Evolutionary conservation across 2,113 vertebrate species (phyloP), one percentile per base, ranked within the genome.

Genomic region (Dasypus novemcinctus): DNA sequence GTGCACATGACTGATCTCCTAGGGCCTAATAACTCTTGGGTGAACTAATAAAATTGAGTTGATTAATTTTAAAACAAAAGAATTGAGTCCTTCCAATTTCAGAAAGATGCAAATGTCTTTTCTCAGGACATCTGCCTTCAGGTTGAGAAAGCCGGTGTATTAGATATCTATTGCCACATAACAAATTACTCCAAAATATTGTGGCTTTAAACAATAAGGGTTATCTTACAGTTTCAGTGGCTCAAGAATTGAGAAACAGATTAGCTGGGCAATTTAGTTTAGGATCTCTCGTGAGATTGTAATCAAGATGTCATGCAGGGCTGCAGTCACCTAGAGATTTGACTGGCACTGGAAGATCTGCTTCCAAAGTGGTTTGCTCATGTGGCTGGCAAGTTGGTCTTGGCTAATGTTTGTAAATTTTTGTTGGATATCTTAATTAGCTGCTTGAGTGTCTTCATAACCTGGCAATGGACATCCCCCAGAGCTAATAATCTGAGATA

Each of bases 1-100:
- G 21, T 76, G 59, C 78, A 9, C 52, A 52, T 66, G 69, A 79
- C 10, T 54, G 72, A 80, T n/a, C 36, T 72, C 33, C 61, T 91
- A 86, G 74, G 75, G 14, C 79, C 31, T 80, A 18, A 66, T n/a
- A 12, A 41, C 23, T 87, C 92, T 64, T 59, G 15, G 27, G 41
- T 63, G 61, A 81, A 49, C 33, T 82, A 68, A 52, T 49, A 82
- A 83, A 94, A 68, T 29, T 90, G 46, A 87, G 23, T 54, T 83
- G 57, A 80, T 83, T 72, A 79, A 79, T 20, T 80, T 95, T 49
- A 87, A 90, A 87, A 20, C 46, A 92, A 90, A 90, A 79, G 0
- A 8, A 36, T 80, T 4, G 18, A 10, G 89, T 87, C n/a, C 41
- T 89, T 41, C 1, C 1, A 13, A 0, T 52, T 23, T 90, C 15